A percentile compares a stretch with the other conserved stretches of the same genome.
Conservation (phyloP, 2,888 invertebrate genomes). For the Acleris sparsana region DNA sequence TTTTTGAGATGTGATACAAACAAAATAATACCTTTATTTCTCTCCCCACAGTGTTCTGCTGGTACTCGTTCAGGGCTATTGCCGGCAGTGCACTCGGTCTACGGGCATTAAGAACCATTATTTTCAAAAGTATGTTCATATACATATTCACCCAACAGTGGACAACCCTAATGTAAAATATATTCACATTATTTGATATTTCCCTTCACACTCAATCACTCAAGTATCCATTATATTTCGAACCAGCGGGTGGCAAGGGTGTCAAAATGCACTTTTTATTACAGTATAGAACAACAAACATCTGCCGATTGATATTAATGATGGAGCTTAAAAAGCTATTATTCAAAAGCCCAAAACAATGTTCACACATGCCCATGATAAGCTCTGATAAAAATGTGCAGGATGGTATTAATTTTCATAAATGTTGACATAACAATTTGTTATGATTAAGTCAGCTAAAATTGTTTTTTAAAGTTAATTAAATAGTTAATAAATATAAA, state of each 20-base stretch:
- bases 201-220: constrained; percentile 10
- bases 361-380: constrained; percentile 35
- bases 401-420: constrained; percentile 7
- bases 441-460: constrained; percentile 14
- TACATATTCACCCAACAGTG: neutral
- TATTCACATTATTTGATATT: neutral
- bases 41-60: too few species aligned
- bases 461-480: too few species aligned
- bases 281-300: constrained; percentile 27
- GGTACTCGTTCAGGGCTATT: too few species aligned
- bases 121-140: neutral
- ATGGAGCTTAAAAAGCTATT: constrained; percentile 36
- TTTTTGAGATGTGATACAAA: too few species aligned
- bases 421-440: constrained; percentile 24
- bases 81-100: too few species aligned
- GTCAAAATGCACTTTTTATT: constrained; percentile 34
- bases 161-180: neutral
- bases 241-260: constrained; percentile 32
- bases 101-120: neutral
- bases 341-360: constrained; percentile 28
- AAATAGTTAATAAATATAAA: too few species aligned
- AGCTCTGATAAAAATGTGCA: constrained; percentile 17
- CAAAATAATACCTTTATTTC: too few species aligned
- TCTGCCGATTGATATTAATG: constrained; percentile 38
- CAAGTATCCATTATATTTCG: constrained; percentile 15